These are phyloP conservation scores for Alcis repandata DNA, from an alignment of 2,888 invertebrate genomes.

Conservation along the genomic window DNA sequence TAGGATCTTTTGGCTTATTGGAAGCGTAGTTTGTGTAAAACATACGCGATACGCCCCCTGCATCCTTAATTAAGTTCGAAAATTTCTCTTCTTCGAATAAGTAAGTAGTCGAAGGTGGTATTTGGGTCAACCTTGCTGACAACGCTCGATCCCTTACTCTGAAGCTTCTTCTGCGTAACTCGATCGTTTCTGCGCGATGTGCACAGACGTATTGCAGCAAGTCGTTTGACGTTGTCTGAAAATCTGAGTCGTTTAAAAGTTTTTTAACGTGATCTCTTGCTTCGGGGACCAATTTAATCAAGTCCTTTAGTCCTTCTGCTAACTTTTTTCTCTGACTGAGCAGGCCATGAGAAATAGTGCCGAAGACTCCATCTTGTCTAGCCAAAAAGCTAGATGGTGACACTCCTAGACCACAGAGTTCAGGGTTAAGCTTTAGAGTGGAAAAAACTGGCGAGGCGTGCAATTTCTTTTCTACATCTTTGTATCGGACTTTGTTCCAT, in stretches of 20 bases:
- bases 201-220: no score
- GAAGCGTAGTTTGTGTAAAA: no score
- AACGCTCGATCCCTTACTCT: no score
- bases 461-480: constrained; percentile 2
- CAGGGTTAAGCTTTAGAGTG: neutral
- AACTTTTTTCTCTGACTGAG: neutral
- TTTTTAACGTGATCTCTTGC: no score
- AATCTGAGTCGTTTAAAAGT: no score
- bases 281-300: neutral
- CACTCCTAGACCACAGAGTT: neutral
- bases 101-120: neutral
- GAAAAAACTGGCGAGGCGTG: neutral
- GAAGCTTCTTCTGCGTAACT: no score
- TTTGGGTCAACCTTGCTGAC: no score
- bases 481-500: constrained; percentile 5
- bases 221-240: no score
- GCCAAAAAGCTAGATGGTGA: neutral
- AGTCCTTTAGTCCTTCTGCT: neutral
- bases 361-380: neutral
- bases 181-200: no score
- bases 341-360: neutral
- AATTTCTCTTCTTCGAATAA: neutral
- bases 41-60: neutral
- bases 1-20: neutral
- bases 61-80: neutral